phyloP scores from a whole-genome alignment of 2,113 vertebrate species.

The Leuciscus idus region DNA sequence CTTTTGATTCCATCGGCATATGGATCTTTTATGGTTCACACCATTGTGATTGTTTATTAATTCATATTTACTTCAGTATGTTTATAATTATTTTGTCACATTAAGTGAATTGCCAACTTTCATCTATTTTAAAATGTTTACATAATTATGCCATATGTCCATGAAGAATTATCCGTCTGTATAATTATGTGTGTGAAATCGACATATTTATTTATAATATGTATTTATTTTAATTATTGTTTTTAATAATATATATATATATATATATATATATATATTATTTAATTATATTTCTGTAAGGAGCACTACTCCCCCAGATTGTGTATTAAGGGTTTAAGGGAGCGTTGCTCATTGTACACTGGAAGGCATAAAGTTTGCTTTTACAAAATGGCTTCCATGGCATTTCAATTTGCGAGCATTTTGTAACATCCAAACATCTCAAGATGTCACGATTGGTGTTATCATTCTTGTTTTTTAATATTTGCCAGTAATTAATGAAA shows the following conservation, averaged over 20 bases:
- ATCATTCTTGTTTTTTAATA: slow-evolving; percentile 2
- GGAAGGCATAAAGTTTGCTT: slow-evolving; percentile 7
- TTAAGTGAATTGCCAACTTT: slow-evolving; percentile 74
- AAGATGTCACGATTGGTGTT: not conserved
- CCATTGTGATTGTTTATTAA: slow-evolving; percentile 65
- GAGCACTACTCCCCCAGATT: slow-evolving; percentile 57
- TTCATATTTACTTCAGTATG: slow-evolving; percentile 64
- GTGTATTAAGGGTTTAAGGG: slow-evolving; percentile 43
- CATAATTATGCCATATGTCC: slow-evolving; percentile 34
- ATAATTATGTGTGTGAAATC: slow-evolving; percentile 71
- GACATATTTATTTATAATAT: slow-evolving; percentile 71
- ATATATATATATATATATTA: slow-evolving; percentile 42
- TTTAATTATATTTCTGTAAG: slow-evolving; percentile 54
- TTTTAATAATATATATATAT: slow-evolving; percentile 42
- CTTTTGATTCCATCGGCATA: not conserved
- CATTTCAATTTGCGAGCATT: slow-evolving; percentile 12
- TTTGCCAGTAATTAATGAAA: slow-evolving; percentile 5
- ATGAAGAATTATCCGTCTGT: slow-evolving; percentile 66
- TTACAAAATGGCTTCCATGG: slow-evolving; percentile 9
- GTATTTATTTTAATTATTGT: slow-evolving; percentile 69
- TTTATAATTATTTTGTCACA: slow-evolving; percentile 66
- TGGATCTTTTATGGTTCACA: not conserved
- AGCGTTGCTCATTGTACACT: slow-evolving; percentile 35
- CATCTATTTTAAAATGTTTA: slow-evolving; percentile 46
- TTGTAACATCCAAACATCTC: slow-evolving; percentile 29